Conservation (phyloP, 2,888 invertebrate species). For the Sympetrum striolatum region DNA sequence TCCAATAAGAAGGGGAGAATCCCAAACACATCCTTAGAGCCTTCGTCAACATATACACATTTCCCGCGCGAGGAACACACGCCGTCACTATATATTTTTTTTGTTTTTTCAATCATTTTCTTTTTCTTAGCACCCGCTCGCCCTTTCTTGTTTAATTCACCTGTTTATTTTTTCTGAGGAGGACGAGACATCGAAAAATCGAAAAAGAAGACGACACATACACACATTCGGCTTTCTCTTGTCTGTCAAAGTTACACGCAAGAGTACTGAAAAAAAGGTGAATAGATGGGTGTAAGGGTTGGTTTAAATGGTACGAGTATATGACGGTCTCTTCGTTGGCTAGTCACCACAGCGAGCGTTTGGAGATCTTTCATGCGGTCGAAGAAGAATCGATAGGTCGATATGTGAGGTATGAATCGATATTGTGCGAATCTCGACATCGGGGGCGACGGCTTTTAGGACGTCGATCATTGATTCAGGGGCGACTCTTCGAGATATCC, state of each 20-base stretch:
- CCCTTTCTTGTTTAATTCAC: background rate
- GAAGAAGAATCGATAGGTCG: too few species aligned
- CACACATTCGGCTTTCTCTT: background rate
- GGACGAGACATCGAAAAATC: conserved; percentile 15
- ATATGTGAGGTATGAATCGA: too few species aligned
- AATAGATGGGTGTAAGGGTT: too few species aligned
- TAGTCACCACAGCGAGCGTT: too few species aligned
- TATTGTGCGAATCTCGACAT: too few species aligned
- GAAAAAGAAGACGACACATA: background rate
- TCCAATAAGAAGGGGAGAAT: background rate
- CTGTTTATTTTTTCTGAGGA: background rate
- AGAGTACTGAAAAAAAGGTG: background rate
- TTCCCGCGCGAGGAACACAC: background rate
- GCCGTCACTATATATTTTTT: background rate
- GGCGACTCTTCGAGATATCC: too few species aligned
- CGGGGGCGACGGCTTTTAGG: too few species aligned
- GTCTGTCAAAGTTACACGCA: background rate
- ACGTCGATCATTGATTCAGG: too few species aligned
- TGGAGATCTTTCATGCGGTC: too few species aligned
- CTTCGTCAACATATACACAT: background rate
- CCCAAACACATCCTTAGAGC: background rate
- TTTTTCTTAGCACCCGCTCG: conserved; percentile 21
- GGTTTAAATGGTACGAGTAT: too few species aligned
- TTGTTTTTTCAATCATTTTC: background rate
- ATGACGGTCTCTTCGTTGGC: too few species aligned